These are phyloP conservation scores for Epinephelus malabaricus DNA, from an alignment of 2,797 vertebrate species.

Conservation along the genomic window DNA sequence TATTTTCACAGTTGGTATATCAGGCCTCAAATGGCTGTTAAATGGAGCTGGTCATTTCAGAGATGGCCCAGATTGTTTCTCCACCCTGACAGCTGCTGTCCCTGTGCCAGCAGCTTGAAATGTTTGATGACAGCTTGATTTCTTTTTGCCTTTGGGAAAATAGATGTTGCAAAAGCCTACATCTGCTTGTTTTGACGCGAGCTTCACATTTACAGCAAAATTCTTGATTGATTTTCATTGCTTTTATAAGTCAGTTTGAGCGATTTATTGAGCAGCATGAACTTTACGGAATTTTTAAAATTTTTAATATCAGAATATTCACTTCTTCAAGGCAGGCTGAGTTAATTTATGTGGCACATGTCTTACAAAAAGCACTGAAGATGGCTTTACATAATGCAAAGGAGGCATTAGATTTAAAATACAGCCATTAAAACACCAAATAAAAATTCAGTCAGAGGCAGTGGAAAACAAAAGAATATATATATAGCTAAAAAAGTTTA, in stretches of 20 bases:
- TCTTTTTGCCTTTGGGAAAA: constrained; percentile 52
- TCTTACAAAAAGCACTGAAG: background rate
- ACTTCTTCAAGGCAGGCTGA: background rate
- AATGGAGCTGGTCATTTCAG: constrained; percentile 55
- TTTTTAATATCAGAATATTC: background rate
- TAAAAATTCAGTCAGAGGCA: no score
- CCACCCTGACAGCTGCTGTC: constrained; percentile 70
- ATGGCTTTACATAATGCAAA: background rate
- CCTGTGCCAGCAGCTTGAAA: constrained; percentile 40
- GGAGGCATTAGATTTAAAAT: background rate
- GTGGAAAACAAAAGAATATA: no score
- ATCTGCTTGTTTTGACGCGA: constrained; percentile 30
- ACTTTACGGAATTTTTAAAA: background rate
- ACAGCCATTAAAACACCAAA: background rate
- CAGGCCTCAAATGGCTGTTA: constrained; percentile 63
- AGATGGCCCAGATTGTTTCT: constrained; percentile 53
- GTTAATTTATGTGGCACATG: background rate
- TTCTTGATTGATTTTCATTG: background rate
- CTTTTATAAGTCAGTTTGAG: background rate
- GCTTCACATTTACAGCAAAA: background rate
- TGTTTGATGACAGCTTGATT: constrained; percentile 62
- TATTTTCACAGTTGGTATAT: constrained; percentile 81
- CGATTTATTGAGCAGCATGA: background rate
- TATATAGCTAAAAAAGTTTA: no score
- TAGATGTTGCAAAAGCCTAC: constrained; percentile 28